Conservation (phyloP, 2,797 vertebrate genomes). For the Lateolabrax maculatus region DNA sequence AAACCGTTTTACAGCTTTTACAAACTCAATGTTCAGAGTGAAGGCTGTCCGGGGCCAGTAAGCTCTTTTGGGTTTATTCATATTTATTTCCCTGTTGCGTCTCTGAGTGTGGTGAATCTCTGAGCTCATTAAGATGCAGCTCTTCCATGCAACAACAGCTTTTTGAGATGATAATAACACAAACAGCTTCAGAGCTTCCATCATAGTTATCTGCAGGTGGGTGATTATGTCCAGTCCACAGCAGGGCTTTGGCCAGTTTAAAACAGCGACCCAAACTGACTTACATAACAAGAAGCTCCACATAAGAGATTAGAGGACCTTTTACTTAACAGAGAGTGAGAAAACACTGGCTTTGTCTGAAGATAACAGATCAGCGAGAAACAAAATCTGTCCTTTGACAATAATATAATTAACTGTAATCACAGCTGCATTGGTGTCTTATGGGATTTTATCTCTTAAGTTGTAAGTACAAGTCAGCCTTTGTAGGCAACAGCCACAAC, state of each 20-base stretch:
- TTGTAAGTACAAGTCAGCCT: constrained; percentile 26
- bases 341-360: constrained; percentile 37
- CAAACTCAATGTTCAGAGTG: constrained; percentile 42
- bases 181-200: constrained; percentile 64
- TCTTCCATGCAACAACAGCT: constrained; percentile 65
- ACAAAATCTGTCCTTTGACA: constrained; percentile 42
- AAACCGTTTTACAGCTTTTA: constrained; percentile 54
- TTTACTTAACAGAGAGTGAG: constrained; percentile 21
- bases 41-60: constrained; percentile 33
- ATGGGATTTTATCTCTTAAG: constrained; percentile 35
- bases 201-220: constrained; percentile 75
- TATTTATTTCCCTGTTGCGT: constrained; percentile 67
- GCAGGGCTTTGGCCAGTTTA: constrained; percentile 50
- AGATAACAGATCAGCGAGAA: constrained; percentile 40
- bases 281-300: constrained; percentile 37
- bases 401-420: constrained; percentile 56
- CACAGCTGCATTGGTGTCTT: constrained; percentile 34
- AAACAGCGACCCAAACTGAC: constrained; percentile 55
- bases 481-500: constrained; percentile 14
- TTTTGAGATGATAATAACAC: constrained; percentile 76
- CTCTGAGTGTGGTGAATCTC: constrained; percentile 62
- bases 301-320: constrained; percentile 36
- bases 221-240: constrained; percentile 66
- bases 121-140: constrained; percentile 71
- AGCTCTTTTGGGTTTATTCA: constrained; percentile 70